phyloP scores from a whole-genome alignment of 2,113 vertebrate species.

The Brienomyrus brachyistius region DNA sequence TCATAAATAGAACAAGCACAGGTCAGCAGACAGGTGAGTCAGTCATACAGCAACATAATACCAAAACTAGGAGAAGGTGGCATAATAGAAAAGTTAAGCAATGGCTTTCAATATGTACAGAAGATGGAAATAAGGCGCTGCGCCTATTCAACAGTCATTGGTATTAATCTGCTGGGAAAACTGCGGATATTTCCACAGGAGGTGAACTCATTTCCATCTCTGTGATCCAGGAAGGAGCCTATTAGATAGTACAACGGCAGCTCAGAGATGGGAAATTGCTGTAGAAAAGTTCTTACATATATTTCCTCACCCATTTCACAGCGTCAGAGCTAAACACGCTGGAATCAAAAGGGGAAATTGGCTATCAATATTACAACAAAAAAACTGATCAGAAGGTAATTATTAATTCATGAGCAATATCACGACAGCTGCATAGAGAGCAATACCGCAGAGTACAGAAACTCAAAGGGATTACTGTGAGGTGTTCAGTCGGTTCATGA shows the following conservation, averaged over 20 bases:
- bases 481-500: background rate
- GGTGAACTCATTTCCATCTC: background rate
- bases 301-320: background rate
- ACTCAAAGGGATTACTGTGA: background rate
- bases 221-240: background rate
- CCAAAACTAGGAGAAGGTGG: background rate
- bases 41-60: background rate
- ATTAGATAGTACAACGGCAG: background rate
- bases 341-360: background rate
- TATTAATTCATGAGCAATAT: background rate
- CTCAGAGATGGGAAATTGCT: background rate
- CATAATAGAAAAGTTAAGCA: background rate
- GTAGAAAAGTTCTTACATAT: background rate
- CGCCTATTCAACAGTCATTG: background rate
- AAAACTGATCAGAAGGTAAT: background rate
- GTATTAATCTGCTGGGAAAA: constrained; percentile 1
- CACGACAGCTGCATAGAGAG: background rate
- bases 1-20: background rate
- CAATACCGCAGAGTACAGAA: background rate
- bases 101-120: background rate
- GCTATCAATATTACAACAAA: background rate
- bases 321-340: background rate
- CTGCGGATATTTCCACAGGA: background rate
- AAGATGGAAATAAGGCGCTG: background rate
- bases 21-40: background rate